A percentile compares a stretch with the other conserved stretches of the same genome.
These are phyloP conservation scores for Seriola aureovittata DNA, from an alignment of 2,113 vertebrate species.

Conservation along the genomic window DNA sequence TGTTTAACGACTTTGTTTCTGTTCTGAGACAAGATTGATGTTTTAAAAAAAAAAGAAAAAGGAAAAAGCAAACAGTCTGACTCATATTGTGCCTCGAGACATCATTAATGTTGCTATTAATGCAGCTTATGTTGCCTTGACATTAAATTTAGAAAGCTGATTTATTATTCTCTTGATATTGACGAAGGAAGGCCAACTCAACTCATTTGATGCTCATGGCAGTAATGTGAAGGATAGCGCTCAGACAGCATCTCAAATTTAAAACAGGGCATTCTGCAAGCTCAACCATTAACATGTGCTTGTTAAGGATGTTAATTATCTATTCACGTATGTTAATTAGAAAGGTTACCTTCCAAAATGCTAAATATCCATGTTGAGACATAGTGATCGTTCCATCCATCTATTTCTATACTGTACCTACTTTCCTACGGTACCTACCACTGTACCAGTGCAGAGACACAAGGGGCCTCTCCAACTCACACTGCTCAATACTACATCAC, in stretches of 20 bases:
- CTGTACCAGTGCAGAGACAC: too few relatives aligned
- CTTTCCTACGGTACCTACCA: too few relatives aligned
- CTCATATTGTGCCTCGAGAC: constrained; percentile 65
- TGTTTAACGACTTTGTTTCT: constrained; percentile 5
- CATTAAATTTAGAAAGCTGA: constrained; percentile 62
- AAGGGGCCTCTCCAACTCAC: too few relatives aligned
- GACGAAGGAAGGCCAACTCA: constrained; percentile 49
- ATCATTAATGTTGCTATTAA: constrained; percentile 71
- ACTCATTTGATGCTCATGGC: constrained; percentile 54
- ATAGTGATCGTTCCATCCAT: background rate
- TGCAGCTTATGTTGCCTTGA: constrained; percentile 52
- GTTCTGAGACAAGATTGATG: constrained; percentile 37
- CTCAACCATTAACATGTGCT: background rate
- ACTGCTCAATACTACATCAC: too few relatives aligned
- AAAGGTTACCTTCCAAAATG: background rate
- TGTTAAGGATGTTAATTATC: background rate
- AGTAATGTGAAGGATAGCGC: constrained; percentile 21
- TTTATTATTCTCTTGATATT: constrained; percentile 75
- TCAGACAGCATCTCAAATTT: background rate
- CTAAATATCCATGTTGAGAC: background rate
- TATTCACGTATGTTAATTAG: background rate
- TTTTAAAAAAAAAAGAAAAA: background rate
- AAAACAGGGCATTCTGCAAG: background rate
- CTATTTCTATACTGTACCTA: too few relatives aligned
- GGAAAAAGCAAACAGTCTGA: constrained; percentile 44